phyloP scores from a whole-genome alignment of 23 tunicate species.

The Trididemnum clinides region DNA sequence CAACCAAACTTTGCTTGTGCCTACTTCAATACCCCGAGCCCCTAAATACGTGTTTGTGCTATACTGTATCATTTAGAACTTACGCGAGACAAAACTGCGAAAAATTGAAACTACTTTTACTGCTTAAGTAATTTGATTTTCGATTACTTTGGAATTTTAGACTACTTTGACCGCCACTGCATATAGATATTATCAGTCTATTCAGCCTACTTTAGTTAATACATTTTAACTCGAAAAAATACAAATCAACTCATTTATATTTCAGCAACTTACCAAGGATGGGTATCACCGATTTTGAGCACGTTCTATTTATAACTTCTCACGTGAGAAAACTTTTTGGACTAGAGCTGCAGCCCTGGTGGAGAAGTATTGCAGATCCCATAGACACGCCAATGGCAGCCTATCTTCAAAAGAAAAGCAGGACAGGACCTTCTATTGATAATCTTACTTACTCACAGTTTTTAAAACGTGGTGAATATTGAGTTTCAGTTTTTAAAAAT shows the following conservation, averaged over 20 bases:
- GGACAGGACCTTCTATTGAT: slow-evolving; percentile 80
- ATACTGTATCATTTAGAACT: too few relatives aligned
- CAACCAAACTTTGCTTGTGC: too few relatives aligned
- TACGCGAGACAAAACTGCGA: too few relatives aligned
- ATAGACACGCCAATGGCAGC: slow-evolving; percentile 57
- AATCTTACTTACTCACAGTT: slow-evolving; percentile 75
- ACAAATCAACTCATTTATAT: slow-evolving; percentile 25
- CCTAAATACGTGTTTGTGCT: too few relatives aligned
- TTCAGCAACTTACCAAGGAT: slow-evolving; percentile 75
- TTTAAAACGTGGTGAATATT: slow-evolving; percentile 47
- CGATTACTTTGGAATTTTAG: not conserved
- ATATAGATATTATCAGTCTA: too few relatives aligned
- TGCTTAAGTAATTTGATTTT: not conserved
- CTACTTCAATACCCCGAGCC: too few relatives aligned
- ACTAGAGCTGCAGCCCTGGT: slow-evolving; percentile 67
- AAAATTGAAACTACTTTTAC: too few relatives aligned
- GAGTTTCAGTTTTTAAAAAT: too few relatives aligned
- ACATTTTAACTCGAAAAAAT: not conserved
- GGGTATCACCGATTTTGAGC: slow-evolving; percentile 88
- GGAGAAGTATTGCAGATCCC: slow-evolving; percentile 70
- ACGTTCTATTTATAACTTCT: slow-evolving; percentile 70
- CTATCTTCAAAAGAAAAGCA: slow-evolving; percentile 68
- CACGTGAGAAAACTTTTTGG: slow-evolving; percentile 67
- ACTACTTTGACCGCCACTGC: too few relatives aligned
- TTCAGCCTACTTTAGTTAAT: not conserved